Evolutionary conservation across 2,113 vertebrate genomes (phyloP).

Genomic region (Lepidiolamprologus cunningtoni): DNA sequence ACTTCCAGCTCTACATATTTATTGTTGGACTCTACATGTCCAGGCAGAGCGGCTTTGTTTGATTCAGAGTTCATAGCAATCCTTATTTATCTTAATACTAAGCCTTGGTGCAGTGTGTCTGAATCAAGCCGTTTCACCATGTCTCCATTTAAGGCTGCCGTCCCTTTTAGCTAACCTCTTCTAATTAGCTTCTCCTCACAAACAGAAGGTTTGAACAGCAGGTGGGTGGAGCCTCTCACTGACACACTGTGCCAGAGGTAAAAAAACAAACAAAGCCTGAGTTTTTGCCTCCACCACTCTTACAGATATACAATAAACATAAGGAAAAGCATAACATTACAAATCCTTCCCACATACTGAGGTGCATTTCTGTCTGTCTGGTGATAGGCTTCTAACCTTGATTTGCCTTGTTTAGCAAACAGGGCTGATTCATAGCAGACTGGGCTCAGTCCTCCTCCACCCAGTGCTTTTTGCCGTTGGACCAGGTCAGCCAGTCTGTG

Average conservation of each 20-base stretch:
- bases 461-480: slow-evolving; percentile 41
- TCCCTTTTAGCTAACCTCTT: not conserved
- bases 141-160: not conserved
- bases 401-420: slow-evolving; percentile 50
- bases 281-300: not conserved
- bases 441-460: slow-evolving; percentile 25
- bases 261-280: not conserved
- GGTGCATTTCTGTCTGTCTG: not conserved
- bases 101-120: fast-evolving
- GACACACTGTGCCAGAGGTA: not conserved
- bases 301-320: not conserved
- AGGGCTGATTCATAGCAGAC: slow-evolving; percentile 69
- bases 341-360: not conserved
- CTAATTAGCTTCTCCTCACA: not conserved
- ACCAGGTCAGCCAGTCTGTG: slow-evolving; percentile 49
- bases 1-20: not conserved
- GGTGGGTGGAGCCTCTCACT: not conserved
- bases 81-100: not conserved
- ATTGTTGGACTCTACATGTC: not conserved
- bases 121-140: not conserved
- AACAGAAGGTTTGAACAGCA: not conserved
- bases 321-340: not conserved
- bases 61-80: not conserved
- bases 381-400: not conserved
- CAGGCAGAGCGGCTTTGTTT: fast-evolving